Evolutionary conservation across 1,140 invertebrate species (phyloP), one percentile per base, ranked within the genome.

Genomic region (Zaprionus africanus): DNA sequence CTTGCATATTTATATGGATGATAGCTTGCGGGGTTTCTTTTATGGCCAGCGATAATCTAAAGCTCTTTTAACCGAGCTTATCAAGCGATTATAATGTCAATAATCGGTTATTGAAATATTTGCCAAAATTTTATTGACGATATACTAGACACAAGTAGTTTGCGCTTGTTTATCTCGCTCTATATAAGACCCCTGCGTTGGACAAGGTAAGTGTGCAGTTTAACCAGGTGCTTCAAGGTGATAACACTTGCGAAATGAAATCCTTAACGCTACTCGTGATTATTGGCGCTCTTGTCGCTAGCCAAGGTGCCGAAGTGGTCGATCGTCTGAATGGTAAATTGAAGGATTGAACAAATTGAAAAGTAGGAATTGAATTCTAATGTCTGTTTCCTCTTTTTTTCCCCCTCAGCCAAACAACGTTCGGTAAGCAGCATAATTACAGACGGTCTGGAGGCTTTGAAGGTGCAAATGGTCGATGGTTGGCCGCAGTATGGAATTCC

Each of bases 401-500:
- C 13, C 13, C 6, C 17, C 64, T 4, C 36, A 92, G 91, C 26
- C 19, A 66, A 92, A 19, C 58, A 56, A 2, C 87, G 84, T 19
- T 92, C 91, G 0, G 3, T 90, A 1, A 62, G 63, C 51, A 90
- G 85, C 34, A 64, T 78, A 9, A 51, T 78, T 24, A 15, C 62
- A 5, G 82, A 87, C 2, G 19, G 3, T 0, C 17, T 92, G 28
- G 90, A 92, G 70, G 49, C 22, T 0, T 1, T 80, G 0, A 90
- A 76, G 46, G 15, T 56, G 2, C 51, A 92, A 58, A 61, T 92
- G 68, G 78, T 61, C 9, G 76, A 82, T 5, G 91, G 91, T 31
- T 76, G 64, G 43, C 77, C 83, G 0, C 13, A 59, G 2, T 28
- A 71, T 51, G 90, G 90, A 17, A 62, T 92, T 17, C 91, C 91